These are phyloP conservation scores for Sipha flava DNA, from an alignment of 1,140 invertebrate species.

Conservation along the genomic window DNA sequence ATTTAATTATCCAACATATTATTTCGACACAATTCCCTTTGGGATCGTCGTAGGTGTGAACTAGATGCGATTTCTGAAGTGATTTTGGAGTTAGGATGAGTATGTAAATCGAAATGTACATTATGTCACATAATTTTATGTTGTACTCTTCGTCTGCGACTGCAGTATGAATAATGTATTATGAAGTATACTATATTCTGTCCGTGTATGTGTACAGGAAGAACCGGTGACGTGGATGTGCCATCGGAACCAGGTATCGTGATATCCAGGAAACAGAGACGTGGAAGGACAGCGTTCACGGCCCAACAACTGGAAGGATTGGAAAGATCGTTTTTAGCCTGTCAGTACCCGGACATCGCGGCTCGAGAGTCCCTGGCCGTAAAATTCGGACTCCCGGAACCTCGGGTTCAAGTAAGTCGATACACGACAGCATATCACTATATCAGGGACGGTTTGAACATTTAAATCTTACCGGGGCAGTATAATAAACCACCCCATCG, in stretches of 20 bases:
- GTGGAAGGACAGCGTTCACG: constrained; percentile 76
- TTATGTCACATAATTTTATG: too few relatives aligned
- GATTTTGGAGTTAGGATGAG: too few relatives aligned
- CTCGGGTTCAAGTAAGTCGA: constrained; percentile 29
- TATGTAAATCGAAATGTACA: too few relatives aligned
- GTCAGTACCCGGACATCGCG: constrained; percentile 89
- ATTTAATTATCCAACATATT: background rate
- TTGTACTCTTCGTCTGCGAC: too few relatives aligned
- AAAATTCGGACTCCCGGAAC: constrained; percentile 37
- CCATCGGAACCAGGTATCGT: constrained; percentile 66
- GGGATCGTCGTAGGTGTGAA: too few relatives aligned
- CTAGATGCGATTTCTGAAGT: too few relatives aligned
- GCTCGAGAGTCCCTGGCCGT: constrained; percentile 83
- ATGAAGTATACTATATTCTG: background rate
- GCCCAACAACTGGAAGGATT: constrained; percentile 79
- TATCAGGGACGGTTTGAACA: too few relatives aligned
- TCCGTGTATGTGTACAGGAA: constrained; percentile 46
- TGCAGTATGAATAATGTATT: background rate
- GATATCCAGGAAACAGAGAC: constrained; percentile 71
- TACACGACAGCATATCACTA: background rate
- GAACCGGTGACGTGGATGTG: constrained; percentile 55
- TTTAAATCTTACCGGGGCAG: too few relatives aligned
- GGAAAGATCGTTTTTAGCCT: constrained; percentile 78
- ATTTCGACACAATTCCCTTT: background rate
- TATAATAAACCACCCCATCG: too few relatives aligned